Evolutionary conservation across 2,888 invertebrate genomes (phyloP), one percentile per base, ranked within the genome.

Genomic region (Erynnis tages): DNA sequence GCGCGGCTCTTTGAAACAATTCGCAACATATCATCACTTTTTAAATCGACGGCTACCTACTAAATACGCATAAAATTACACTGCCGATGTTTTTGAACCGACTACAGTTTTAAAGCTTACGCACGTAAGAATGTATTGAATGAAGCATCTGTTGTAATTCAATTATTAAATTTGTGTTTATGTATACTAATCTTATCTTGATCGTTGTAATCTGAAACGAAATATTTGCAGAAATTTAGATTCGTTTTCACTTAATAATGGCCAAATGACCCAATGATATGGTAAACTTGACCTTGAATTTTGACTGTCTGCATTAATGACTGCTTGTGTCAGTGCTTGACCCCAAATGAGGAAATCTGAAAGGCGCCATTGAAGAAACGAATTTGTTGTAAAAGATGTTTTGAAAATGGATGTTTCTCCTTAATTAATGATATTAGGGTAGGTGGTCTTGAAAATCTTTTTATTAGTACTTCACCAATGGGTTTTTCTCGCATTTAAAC

Each of bases 241-340:
- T 16, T 25, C 2, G 8, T 47, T 10, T 14, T 25, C 37, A 8
- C 21, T 10, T 11, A 47, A 7, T 8, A 47, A 3, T n/a, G n/a
- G n/a, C n/a, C n/a, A n/a, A n/a, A n/a, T 7, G 14, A 19, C 6
- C 45, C 45, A 3, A 34, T 25, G 2, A 11, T 2, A 13, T 45
- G 45, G 6, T 45, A 45, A 4, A 45, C 46, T 6, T 55, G 50
- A 1, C 49, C 57, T 30, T 57, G 61, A 0, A 65, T 30, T 35
- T 63, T 65, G 49, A 64, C 64, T 2, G 63, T 67, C 0, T 63
- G 63, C 63, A 65, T 63, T 17, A 61, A 67, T n/a, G 30, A 4
- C 1, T 48, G 55, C 37, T 61, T 58, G 21, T 30, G 4, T 5
- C 59, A 53, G 55, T 64, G 52, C 54, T 61, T 53, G 1, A 60